These are phyloP conservation scores for Somateria mollissima DNA, from an alignment of 2,797 vertebrate genomes.

Conservation along the genomic window DNA sequence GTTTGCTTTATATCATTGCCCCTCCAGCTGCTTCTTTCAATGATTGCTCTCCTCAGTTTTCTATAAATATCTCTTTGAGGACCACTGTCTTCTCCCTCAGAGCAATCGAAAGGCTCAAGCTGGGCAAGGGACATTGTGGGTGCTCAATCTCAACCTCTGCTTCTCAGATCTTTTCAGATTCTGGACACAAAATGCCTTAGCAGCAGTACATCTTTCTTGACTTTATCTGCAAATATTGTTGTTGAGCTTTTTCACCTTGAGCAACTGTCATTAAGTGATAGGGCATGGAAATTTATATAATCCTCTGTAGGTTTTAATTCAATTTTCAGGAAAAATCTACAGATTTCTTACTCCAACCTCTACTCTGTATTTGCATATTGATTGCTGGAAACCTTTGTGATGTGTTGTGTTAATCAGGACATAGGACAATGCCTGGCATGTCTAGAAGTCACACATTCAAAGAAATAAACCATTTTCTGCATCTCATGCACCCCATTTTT, in stretches of 20 bases:
- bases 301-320: background rate
- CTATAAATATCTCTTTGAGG: background rate
- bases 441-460: background rate
- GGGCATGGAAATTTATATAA: background rate
- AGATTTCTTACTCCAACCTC: background rate
- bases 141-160: background rate
- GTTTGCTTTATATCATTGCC: background rate
- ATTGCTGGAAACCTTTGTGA: background rate
- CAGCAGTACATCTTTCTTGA: background rate
- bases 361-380: background rate
- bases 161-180: background rate
- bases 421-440: background rate
- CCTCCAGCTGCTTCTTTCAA: background rate
- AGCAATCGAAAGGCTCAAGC: fast-evolving
- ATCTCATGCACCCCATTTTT: background rate
- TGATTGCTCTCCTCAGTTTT: background rate
- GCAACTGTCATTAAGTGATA: background rate
- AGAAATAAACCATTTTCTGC: background rate
- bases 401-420: too few relatives aligned
- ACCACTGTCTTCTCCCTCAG: background rate
- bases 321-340: background rate
- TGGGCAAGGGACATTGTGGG: fast-evolving
- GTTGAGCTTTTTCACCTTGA: background rate
- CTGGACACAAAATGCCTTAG: background rate
- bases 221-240: background rate